Percentiles rank a stretch among this genome's conserved stretches.
These are phyloP conservation scores for Solenopsis invicta DNA, from an alignment of 1,140 invertebrate genomes.

Conservation along the genomic window DNA sequence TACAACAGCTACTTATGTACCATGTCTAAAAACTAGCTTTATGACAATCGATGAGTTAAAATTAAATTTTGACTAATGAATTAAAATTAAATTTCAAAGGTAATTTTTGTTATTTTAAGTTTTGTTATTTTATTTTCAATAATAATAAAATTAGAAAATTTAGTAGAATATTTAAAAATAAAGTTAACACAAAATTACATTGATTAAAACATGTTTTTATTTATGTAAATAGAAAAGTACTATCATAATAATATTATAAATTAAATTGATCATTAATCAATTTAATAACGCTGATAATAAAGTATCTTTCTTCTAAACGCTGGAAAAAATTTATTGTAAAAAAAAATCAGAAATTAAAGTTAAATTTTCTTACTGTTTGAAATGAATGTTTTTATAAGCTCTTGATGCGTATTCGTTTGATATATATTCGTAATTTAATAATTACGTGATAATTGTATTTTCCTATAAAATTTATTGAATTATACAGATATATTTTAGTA, in stretches of 20 bases:
- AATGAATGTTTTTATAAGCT: too few species aligned
- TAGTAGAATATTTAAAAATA: neutral
- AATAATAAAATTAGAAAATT: neutral
- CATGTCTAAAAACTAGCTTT: neutral
- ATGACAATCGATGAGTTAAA: neutral
- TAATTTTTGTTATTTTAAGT: neutral
- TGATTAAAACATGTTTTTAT: too few species aligned
- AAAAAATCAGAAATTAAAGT: too few species aligned
- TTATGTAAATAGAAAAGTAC: too few species aligned
- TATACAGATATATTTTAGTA: neutral
- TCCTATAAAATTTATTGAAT: neutral
- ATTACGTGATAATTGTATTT: neutral
- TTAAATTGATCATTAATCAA: too few species aligned
- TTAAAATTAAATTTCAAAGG: neutral
- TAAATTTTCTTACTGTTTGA: too few species aligned
- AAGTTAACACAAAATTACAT: too few species aligned
- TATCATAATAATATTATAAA: too few species aligned
- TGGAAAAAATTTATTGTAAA: too few species aligned
- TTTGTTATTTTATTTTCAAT: neutral
- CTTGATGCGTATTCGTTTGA: too few species aligned
- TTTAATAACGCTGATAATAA: too few species aligned
- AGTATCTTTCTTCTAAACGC: too few species aligned
- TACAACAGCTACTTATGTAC: neutral
- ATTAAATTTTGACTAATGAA: neutral
- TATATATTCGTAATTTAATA: neutral